Evolutionary conservation across 2,113 vertebrate species (phyloP).

Genomic region (Sialia sialis): DNA sequence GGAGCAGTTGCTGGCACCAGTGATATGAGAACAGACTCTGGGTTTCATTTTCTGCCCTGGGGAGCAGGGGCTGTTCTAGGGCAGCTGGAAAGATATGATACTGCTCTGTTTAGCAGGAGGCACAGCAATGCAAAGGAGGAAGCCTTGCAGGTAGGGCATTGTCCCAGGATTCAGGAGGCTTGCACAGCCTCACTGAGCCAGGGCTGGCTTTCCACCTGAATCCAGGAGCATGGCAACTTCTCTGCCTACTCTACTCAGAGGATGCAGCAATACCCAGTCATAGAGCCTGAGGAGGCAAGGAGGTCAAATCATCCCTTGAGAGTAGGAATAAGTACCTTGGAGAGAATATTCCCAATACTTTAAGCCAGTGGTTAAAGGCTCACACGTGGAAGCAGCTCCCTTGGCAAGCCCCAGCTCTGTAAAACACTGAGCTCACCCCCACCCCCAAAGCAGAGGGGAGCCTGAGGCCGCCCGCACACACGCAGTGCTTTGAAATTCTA

Average conservation of each 20-base stretch:
- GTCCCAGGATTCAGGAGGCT: not conserved
- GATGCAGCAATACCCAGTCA: not conserved
- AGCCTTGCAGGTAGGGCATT: not conserved
- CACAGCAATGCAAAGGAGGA: not conserved
- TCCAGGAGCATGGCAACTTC: not conserved
- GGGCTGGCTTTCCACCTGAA: not conserved
- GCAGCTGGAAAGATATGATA: not conserved
- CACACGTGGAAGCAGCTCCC: accelerated
- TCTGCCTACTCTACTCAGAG: not conserved
- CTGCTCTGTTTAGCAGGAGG: not conserved
- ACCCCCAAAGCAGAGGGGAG: not conserved
- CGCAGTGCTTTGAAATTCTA: constrained; percentile 37
- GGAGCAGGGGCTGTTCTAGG: not conserved
- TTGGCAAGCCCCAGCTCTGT: not conserved
- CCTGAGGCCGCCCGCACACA: accelerated
- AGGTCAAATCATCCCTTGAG: not conserved
- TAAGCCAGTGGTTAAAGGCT: not conserved
- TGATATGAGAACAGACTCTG: accelerated
- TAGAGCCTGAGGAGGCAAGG: not conserved
- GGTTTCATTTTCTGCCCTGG: not conserved
- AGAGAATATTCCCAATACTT: not conserved
- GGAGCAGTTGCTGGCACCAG: not conserved
- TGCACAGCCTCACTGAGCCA: not conserved
- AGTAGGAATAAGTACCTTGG: not conserved
- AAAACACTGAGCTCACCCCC: not conserved